Base-by-base conservation (phyloP, 2,888 invertebrate species). In the Calameuta idolon region DNA sequence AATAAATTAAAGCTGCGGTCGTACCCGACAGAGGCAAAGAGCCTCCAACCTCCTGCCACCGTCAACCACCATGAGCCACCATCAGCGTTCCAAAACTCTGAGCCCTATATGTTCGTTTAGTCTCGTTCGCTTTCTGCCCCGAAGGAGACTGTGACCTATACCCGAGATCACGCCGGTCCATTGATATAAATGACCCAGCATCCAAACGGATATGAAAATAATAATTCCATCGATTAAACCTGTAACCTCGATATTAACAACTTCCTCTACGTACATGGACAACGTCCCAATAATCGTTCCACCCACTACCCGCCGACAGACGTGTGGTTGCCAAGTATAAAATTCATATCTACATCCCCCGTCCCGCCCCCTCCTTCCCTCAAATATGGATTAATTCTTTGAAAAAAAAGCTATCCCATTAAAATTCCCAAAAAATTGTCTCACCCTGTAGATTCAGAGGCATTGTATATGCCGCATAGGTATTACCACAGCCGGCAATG, bases 1-100 rank as follows among this genome's bases (percentile, higher is more conserved):
- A 82, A 84, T 86, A 86, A 86, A 85, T 86, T 86, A 85, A 83
- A 85, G 83, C 84, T 82, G 84, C 80, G 83, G 83, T 84, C 82
- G 82, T 81, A 77, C 77, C 81, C 79, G 80, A 83, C 80, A 78
- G 80, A 79, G 79, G 75, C 78, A 76, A 78, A 81, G 74, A 73
- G 75, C 77, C 55, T 74, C 37, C 78, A 34, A 15, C 77, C 76
- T 74, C 74, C 71, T 40, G 75, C 73, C 40, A 55, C 55, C 55
- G 55, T 23, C 55, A 55, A 23, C 55, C 55, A 55, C 55, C 55
- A 55, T 55, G 23, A 55, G 23, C 55, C 55, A 55, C 23, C 55
- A 55, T 55, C 55, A 55, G 23, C 55, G 23, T 55, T 55, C 55
- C 23, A 55, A 74, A 37, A 40, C 69, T 40, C 30, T 69, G n/a